Evolutionary conservation across 2,888 invertebrate species (phyloP).

Genomic region (Melinaea marsaeus): DNA sequence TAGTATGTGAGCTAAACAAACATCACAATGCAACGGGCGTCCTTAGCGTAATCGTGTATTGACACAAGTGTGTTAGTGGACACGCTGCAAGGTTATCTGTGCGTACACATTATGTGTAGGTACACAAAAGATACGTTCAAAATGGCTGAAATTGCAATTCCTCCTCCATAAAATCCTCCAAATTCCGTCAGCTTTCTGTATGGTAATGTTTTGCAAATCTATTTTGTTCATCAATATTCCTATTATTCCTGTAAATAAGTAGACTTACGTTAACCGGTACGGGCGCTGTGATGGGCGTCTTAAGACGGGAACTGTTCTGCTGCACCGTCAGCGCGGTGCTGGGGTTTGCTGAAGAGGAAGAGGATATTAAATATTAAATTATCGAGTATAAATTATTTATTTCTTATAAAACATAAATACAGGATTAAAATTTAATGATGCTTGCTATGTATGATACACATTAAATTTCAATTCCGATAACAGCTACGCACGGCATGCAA

Average conservation of each 20-base stretch:
- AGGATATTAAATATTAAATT: neutral
- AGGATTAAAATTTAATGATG: too few species aligned
- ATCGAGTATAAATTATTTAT: neutral
- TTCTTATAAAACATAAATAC: too few species aligned
- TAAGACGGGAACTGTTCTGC: slow-evolving; percentile 65
- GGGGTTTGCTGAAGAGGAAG: slow-evolving; percentile 72
- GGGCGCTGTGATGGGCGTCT: slow-evolving; percentile 87
- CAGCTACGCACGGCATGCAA: too few species aligned
- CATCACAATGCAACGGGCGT: neutral
- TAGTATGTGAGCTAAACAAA: neutral
- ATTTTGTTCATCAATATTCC: neutral
- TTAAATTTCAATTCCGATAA: too few species aligned
- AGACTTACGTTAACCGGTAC: slow-evolving; percentile 92
- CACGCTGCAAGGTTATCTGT: neutral
- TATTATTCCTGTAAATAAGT: neutral
- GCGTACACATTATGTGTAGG: neutral
- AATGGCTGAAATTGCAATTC: neutral
- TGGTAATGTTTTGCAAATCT: neutral
- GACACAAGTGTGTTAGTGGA: neutral
- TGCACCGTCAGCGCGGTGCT: slow-evolving; percentile 69
- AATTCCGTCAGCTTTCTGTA: too few species aligned
- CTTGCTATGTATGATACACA: too few species aligned
- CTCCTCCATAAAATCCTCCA: too few species aligned
- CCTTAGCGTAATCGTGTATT: neutral
- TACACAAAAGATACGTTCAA: neutral